These are phyloP conservation scores for Halichoeres trimaculatus DNA, from an alignment of 2,113 vertebrate genomes.

Conservation along the genomic window DNA sequence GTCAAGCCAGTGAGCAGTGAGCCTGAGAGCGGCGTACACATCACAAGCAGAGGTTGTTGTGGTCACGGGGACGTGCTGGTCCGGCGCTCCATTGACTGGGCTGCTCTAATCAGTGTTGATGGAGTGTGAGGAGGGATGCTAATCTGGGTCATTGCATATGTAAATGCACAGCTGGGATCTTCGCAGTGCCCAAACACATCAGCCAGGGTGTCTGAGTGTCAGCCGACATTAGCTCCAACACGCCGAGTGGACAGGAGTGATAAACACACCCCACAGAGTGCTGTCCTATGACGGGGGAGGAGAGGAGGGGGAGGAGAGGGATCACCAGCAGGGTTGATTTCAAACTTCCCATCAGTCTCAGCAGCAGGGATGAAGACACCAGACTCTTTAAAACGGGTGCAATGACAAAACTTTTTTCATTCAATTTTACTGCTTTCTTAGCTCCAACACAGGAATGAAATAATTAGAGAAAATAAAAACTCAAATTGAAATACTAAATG, in stretches of 20 bases:
- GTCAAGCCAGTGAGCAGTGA: conserved; percentile 49
- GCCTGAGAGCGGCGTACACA: conserved; percentile 7
- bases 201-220: conserved; percentile 83
- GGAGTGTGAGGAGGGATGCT: conserved; percentile 87
- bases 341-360: conserved; percentile 38
- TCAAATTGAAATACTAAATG: too few species aligned
- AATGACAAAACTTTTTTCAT: too few species aligned
- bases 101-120: conserved; percentile 87
- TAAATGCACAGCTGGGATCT: conserved; percentile 90
- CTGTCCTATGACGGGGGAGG: conserved; percentile 1
- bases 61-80: conserved; percentile 44
- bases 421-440: too few species aligned
- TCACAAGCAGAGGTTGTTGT: conserved; percentile 43
- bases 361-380: not conserved
- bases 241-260: conserved; percentile 52
- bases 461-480: too few species aligned
- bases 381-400: too few species aligned
- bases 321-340: conserved; percentile 73
- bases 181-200: conserved; percentile 84
- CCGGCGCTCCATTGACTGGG: conserved; percentile 54
- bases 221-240: conserved; percentile 79
- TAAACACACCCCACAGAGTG: conserved; percentile 52
- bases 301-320: conserved; percentile 40
- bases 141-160: conserved; percentile 94
- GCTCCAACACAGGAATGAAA: too few species aligned